Conservation (phyloP, 1,140 invertebrate species). For the Aricia agestis region DNA sequence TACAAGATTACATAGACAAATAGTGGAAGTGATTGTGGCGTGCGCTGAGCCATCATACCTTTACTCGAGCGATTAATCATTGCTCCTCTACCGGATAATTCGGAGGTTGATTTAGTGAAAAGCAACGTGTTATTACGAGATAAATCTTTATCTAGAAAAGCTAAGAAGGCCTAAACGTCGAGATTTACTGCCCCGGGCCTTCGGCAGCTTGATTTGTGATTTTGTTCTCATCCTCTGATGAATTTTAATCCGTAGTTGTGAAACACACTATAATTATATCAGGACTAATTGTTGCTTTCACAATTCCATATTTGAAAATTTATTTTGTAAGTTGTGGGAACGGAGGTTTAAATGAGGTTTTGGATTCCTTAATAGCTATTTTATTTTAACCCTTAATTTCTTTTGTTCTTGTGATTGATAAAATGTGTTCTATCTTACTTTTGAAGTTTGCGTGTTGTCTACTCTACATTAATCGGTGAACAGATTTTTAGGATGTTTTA, state of each 20-base stretch:
- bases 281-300: slow-evolving; percentile 64
- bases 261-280: slow-evolving; percentile 63
- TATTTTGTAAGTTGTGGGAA: slow-evolving; percentile 25
- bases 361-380: neutral
- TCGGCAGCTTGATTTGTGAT: slow-evolving; percentile 69
- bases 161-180: slow-evolving; percentile 71
- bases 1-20: slow-evolving; percentile 1
- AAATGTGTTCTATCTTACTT: neutral
- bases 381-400: neutral
- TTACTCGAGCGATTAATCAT: slow-evolving; percentile 70
- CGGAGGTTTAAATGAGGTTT: neutral
- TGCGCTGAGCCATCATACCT: slow-evolving; percentile 39
- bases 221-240: slow-evolving; percentile 69
- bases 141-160: slow-evolving; percentile 76
- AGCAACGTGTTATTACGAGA: slow-evolving; percentile 73
- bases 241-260: slow-evolving; percentile 69
- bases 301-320: slow-evolving; percentile 42
- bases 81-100: slow-evolving; percentile 72
- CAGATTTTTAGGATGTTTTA: too few relatives aligned
- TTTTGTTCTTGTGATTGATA: neutral
- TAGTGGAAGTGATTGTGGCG: slow-evolving; percentile 23
- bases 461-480: too few relatives aligned
- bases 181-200: slow-evolving; percentile 66
- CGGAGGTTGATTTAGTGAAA: slow-evolving; percentile 74
- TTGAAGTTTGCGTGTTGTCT: neutral